phyloP scores from a whole-genome alignment of 2,113 vertebrate genomes.

The Apodemus sylvaticus region DNA sequence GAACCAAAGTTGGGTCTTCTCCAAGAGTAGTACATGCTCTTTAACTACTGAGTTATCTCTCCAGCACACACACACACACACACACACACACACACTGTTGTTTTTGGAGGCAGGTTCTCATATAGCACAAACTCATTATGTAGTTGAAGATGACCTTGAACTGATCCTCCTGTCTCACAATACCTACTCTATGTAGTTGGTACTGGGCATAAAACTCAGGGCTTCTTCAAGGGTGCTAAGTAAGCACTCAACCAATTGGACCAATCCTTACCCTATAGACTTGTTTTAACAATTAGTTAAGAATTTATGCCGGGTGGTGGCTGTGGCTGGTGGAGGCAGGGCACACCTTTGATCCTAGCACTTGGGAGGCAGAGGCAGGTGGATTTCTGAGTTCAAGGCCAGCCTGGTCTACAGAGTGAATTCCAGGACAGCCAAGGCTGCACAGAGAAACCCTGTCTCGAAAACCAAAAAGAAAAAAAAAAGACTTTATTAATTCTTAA shows the following conservation, averaged over 20 bases:
- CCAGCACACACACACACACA: no score
- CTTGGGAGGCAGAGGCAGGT: no score
- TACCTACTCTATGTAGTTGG: not conserved
- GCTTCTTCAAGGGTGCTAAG: not conserved
- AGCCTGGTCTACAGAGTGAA: no score
- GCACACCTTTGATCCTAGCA: no score
- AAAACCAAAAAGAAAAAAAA: no score
- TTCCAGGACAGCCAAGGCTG: no score
- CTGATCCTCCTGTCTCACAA: not conserved
- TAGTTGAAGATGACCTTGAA: not conserved
- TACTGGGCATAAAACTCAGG: not conserved
- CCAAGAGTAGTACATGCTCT: not conserved
- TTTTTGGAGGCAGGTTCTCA: not conserved
- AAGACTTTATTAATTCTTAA: no score
- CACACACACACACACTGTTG: not conserved
- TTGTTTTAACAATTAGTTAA: slow-evolving; percentile 47
- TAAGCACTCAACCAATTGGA: not conserved
- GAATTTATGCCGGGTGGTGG: no score
- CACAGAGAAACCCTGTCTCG: no score
- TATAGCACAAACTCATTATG: not conserved
- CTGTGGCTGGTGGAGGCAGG: no score
- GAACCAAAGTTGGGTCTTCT: not conserved
- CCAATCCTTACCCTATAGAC: not conserved
- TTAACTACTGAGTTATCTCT: not conserved
- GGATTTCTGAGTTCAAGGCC: no score